A percentile compares a stretch with the other conserved stretches of the same genome.
Conservation (phyloP, 1,140 invertebrate species). For the Sitobion miscanthi region DNA sequence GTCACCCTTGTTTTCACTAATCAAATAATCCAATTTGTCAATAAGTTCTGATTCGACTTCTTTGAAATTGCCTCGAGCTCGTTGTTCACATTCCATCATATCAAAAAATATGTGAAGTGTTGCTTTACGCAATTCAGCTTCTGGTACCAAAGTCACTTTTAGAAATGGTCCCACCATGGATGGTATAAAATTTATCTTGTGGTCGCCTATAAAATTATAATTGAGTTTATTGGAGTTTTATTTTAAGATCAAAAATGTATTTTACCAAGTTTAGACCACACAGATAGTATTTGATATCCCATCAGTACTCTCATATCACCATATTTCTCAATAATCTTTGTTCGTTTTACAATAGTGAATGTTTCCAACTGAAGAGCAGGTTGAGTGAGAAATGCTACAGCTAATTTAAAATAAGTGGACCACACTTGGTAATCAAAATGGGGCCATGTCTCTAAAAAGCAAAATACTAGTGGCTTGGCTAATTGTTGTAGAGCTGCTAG, state of each 20-base stretch:
- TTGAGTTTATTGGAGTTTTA: neutral
- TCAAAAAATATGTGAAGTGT: conserved; percentile 95
- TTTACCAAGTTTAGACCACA: conserved; percentile 89
- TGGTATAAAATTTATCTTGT: conserved; percentile 89
- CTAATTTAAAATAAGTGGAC: conserved; percentile 88
- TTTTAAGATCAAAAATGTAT: conserved; percentile 51
- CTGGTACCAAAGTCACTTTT: conserved; percentile 91
- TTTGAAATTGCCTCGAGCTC: conserved; percentile 81
- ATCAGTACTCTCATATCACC: conserved; percentile 92
- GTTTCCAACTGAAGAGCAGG: conserved; percentile 84
- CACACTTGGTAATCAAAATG: conserved; percentile 78
- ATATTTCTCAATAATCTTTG: conserved; percentile 81
- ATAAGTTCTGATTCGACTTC: conserved; percentile 88
- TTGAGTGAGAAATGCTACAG: conserved; percentile 88
- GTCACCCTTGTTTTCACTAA: conserved; percentile 92
- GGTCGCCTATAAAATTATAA: conserved; percentile 66
- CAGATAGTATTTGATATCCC: conserved; percentile 91
- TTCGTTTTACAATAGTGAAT: conserved; percentile 79
- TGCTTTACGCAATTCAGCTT: conserved; percentile 84
- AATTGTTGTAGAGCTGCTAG: conserved; percentile 85
- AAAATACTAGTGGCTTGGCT: conserved; percentile 82
- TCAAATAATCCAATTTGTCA: conserved; percentile 89
- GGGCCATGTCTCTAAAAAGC: conserved; percentile 74
- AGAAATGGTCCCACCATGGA: conserved; percentile 92
- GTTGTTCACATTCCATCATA: conserved; percentile 94